Evolutionary conservation across 2,888 invertebrate species (phyloP), one percentile per base, ranked within the genome.

Genomic region (Oligia fasciuncula): DNA sequence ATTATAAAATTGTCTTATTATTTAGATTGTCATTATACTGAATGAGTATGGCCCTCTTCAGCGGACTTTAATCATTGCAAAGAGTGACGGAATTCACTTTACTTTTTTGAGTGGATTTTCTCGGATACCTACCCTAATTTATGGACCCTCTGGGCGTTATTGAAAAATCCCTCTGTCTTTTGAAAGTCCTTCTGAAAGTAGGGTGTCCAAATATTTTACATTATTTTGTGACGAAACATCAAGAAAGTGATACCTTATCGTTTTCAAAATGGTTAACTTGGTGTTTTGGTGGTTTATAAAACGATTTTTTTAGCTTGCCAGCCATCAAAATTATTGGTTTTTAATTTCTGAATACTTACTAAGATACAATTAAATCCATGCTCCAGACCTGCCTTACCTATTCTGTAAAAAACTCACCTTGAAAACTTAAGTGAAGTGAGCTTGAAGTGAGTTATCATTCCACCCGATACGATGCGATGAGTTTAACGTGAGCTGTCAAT

Each of bases 101-200:
- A 91, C 90, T 94, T 93, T 93, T 92, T 91, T 91, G 91, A 92
- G 93, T 85, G 91, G 84, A 82, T 84, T 86, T 86, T 67, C 83
- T 84, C 74, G 75, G 80, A 85, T 87, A 83, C 90, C 91, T 88
- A 80, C 89, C 91, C 90, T 94, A 94, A 94, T 94, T 94, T 94
- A 94, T 94, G 94, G 91, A 94, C 94, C 94, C 94, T 90, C 88
- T 83, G 90, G 82, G 83, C 89, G 91, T 92, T 94, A 94, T 94
- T 94, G 93, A 91, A 93, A 93, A 92, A 91, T 89, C 88, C 90
- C 83, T 89, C 81, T 83, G 87, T 76, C 85, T 81, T 85, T 85
- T 77, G 68, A 84, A 54, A 75, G 88, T 80, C 78, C 86, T 90
- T 77, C 75, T 74, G 51, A 73, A 79, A 73, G 81, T 88, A 88